These are phyloP conservation scores for Drosophila pruinosa DNA, from an alignment of 1,140 invertebrate species.

Conservation along the genomic window DNA sequence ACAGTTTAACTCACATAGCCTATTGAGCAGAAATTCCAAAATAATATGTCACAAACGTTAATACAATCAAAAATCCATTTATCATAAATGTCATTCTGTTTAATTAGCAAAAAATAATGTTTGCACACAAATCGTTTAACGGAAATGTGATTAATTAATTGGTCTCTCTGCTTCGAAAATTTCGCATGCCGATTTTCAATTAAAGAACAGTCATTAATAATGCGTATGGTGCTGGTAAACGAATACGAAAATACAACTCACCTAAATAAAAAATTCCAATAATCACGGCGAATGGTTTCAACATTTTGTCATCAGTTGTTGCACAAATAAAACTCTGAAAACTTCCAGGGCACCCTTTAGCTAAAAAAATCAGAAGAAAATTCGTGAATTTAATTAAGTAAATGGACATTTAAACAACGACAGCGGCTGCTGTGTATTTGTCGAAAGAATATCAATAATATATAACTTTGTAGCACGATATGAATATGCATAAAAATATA, in stretches of 20 bases:
- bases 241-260: conserved; percentile 41
- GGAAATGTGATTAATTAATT: conserved; percentile 64
- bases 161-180: conserved; percentile 14
- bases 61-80: conserved; percentile 31
- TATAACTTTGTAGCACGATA: no score
- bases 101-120: conserved; percentile 36
- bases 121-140: conserved; percentile 50
- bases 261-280: conserved; percentile 77
- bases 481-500: background rate
- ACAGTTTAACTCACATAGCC: background rate
- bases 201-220: conserved; percentile 58
- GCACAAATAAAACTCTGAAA: conserved; percentile 54
- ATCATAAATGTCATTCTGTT: conserved; percentile 20
- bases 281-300: conserved; percentile 67
- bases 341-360: conserved; percentile 30
- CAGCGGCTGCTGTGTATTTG: background rate
- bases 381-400: conserved; percentile 61
- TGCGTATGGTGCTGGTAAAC: background rate
- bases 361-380: conserved; percentile 41
- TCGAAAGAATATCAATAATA: conserved; percentile 26
- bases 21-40: conserved; percentile 17
- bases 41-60: conserved; percentile 1
- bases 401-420: conserved; percentile 33
- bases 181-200: conserved; percentile 57
- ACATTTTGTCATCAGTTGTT: conserved; percentile 69